Evolutionary conservation across 2,888 invertebrate genomes (phyloP).

Genomic region (Ametastegia equiseti): DNA sequence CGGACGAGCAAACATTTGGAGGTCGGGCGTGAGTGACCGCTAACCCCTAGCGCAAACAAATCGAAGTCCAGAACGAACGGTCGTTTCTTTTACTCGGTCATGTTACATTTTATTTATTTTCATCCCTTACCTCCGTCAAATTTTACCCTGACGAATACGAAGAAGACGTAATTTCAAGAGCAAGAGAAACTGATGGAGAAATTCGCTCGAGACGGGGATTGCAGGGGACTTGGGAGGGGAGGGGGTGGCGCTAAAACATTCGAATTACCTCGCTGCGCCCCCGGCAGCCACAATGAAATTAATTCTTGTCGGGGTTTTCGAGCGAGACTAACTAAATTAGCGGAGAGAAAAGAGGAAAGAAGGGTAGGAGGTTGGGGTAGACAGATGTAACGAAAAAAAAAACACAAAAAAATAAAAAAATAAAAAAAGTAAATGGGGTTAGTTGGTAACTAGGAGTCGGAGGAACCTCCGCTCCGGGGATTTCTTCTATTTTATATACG

Average conservation of each 20-base stretch:
- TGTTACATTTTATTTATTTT: neutral
- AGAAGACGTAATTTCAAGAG: neutral
- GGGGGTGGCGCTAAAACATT: constrained; percentile 43
- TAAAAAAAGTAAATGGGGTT: constrained; percentile 30
- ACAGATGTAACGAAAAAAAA: constrained; percentile 40
- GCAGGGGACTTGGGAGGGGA: neutral
- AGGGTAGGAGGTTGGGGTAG: constrained; percentile 31
- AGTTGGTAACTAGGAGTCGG: constrained; percentile 29
- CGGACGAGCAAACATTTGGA: constrained; percentile 14
- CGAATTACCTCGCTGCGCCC: constrained; percentile 60
- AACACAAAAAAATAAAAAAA: constrained; percentile 23
- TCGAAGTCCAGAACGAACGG: neutral
- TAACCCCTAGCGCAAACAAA: constrained; percentile 37
- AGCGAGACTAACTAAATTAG: constrained; percentile 60
- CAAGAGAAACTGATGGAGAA: neutral
- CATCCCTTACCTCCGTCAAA: neutral
- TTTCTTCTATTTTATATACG: no score
- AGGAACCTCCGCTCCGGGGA: no score
- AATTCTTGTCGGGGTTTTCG: constrained; percentile 60
- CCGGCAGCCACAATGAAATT: constrained; percentile 62
- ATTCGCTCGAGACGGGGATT: neutral
- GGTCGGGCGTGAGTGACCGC: constrained; percentile 40
- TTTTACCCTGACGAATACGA: no score
- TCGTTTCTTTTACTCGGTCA: neutral
- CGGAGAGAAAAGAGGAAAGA: neutral